Base-by-base conservation (phyloP, 2,888 invertebrate species). In the Glaucopsyche alexis region DNA sequence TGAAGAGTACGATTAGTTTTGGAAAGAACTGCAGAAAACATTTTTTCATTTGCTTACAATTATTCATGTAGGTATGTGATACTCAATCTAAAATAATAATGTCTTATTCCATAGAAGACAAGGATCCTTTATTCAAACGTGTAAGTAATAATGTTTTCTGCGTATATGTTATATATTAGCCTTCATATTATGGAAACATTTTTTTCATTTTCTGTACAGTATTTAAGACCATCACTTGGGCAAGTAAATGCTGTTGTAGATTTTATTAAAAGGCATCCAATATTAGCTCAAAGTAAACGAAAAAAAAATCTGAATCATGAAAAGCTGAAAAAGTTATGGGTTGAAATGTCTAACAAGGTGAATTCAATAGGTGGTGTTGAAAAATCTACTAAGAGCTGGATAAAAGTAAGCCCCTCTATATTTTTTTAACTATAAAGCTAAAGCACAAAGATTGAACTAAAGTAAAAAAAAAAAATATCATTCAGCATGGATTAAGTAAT, bases 371-470 rank as follows among this genome's bases (percentile, higher is more conserved):
- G 83, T 73, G 91, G 90, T 40, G 82, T 88, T 64, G 78, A 81
- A 5, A 91, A 90, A 80, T 83, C 88, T 19, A 85, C 84, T 40
- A 86, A 87, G 80, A 89, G 88, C 5, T 90, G 90, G 91, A 87
- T 90, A 7, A 90, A 89, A 82, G 91, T 90, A 82, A 77, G 74
- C 72, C 71, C 19, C 11, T 55, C 9, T 16, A 55, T 9, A 5
- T 47, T 11, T 29, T 19, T 19, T 19, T 55, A 19, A 19, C 7
- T 19, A 19, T n/a, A 16, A 8, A 16, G 19, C 52, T 52, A 52
- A 52, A 16, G 47, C 47, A 40, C 40, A 42, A 42, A 42, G 0
- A 8, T 42, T 5, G 29, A 29, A 29, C 29, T 3, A 2, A 29
- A 29, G 29, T 29, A 29, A 29, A 29, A 2, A 29, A 3, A 29